phyloP scores from a whole-genome alignment of 2,113 vertebrate genomes.

The Onychorhynchus coronatus region DNA sequence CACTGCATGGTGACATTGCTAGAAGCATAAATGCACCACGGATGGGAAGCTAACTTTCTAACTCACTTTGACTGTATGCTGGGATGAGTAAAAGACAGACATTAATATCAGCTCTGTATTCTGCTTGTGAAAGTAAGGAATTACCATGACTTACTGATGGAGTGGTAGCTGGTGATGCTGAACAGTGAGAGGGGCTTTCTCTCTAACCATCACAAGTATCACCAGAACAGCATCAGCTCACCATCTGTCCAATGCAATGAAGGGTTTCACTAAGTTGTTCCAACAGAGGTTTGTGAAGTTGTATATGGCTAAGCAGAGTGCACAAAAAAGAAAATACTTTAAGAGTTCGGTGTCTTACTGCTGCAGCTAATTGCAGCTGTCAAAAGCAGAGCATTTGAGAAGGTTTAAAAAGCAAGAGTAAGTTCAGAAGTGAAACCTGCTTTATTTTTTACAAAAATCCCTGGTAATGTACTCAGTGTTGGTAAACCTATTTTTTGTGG shows the following conservation, averaged over 20 bases:
- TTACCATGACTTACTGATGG: background rate
- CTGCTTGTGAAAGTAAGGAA: background rate
- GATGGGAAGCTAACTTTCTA: background rate
- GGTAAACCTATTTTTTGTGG: background rate
- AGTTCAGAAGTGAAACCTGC: background rate
- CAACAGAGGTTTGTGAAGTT: background rate
- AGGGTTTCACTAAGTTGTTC: background rate
- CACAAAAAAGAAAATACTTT: background rate
- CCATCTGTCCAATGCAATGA: no score
- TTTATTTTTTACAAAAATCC: background rate
- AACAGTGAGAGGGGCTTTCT: background rate
- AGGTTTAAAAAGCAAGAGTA: background rate
- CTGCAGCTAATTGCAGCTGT: background rate
- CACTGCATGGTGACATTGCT: background rate
- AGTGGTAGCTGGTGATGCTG: background rate
- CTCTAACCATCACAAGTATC: rapidly evolving
- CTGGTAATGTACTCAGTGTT: background rate
- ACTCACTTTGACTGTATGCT: rapidly evolving
- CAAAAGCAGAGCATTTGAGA: background rate
- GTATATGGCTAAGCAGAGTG: background rate
- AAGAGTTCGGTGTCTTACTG: background rate
- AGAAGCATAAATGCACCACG: rapidly evolving
- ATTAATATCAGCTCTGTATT: background rate
- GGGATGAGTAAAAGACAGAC: background rate
- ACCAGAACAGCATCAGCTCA: background rate